Percentiles rank a stretch among this genome's conserved stretches.
phyloP scores from a whole-genome alignment of 2,888 invertebrate genomes.

The Sericinus montela region DNA sequence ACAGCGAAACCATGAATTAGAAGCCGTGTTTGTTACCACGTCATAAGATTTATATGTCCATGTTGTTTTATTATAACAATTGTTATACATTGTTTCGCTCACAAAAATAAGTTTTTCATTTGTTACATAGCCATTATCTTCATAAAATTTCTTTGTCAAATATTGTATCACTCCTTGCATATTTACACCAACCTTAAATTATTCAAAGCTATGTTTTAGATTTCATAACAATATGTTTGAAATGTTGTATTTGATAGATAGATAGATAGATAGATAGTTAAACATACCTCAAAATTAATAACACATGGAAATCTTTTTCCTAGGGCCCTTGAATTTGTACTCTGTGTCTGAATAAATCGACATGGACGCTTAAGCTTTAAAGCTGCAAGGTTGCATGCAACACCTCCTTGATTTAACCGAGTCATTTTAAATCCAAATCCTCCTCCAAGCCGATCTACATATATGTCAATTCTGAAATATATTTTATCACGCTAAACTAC shows the following conservation, averaged over 20 bases:
- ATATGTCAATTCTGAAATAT: slow-evolving; percentile 15
- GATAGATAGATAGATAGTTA: too few species aligned
- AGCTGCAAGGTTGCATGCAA: slow-evolving; percentile 82
- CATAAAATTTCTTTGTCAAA: slow-evolving; percentile 65
- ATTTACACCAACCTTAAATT: slow-evolving; percentile 59
- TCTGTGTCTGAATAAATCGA: slow-evolving; percentile 79
- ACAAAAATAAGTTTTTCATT: slow-evolving; percentile 63
- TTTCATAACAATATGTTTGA: too few species aligned
- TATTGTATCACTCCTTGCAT: slow-evolving; percentile 80
- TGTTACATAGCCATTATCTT: slow-evolving; percentile 64
- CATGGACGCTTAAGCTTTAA: slow-evolving; percentile 80
- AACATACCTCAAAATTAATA: slow-evolving; percentile 58
- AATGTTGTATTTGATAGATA: too few species aligned
- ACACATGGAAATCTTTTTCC: slow-evolving; percentile 71
- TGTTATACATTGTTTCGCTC: slow-evolving; percentile 25
- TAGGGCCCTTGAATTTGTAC: slow-evolving; percentile 80
- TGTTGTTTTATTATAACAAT: slow-evolving; percentile 73
- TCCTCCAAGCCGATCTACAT: slow-evolving; percentile 85
- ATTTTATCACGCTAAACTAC: too few species aligned
- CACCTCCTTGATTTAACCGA: slow-evolving; percentile 70
- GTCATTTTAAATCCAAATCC: slow-evolving; percentile 86
- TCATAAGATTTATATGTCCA: slow-evolving; percentile 39
- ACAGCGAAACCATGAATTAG: slow-evolving; percentile 35
- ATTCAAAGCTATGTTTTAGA: too few species aligned
- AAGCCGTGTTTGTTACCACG: slow-evolving; percentile 36